These are phyloP conservation scores for Oenanthe melanoleuca DNA, from an alignment of 2,113 vertebrate genomes.

Conservation along the genomic window DNA sequence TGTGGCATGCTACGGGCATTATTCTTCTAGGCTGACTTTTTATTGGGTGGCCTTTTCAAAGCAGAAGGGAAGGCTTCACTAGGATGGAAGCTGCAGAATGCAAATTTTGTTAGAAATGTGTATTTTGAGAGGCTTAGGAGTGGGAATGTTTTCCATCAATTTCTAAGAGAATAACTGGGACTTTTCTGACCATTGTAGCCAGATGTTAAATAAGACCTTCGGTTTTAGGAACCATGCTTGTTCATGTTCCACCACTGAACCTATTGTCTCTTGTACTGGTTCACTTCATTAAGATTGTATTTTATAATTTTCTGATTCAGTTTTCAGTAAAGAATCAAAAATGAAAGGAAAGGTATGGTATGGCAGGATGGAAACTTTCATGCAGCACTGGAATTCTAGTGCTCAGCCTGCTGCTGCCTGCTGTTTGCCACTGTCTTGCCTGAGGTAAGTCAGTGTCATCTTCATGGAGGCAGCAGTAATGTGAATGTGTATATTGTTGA, in stretches of 20 bases:
- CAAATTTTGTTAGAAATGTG: neutral
- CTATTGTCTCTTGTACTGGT: neutral
- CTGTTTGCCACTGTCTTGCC: neutral
- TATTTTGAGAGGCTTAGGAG: neutral
- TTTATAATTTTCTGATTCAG: neutral
- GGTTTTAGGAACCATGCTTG: neutral
- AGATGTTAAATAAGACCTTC: neutral
- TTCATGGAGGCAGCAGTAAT: neutral
- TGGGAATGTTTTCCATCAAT: accelerated
- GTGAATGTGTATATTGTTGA: neutral
- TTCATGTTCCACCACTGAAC: neutral
- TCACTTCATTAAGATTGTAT: neutral
- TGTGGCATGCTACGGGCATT: neutral
- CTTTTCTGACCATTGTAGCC: neutral
- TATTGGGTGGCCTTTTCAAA: neutral
- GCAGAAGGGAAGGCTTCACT: neutral
- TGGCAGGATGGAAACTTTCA: neutral
- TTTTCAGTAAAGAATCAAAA: neutral
- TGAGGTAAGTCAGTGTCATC: neutral
- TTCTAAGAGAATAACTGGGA: neutral
- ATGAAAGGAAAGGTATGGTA: neutral
- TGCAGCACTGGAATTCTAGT: neutral
- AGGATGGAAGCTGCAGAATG: neutral
- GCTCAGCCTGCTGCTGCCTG: neutral
- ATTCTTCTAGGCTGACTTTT: neutral